These are phyloP conservation scores for Epinotia ramella DNA, from an alignment of 2,888 invertebrate genomes.

Conservation along the genomic window DNA sequence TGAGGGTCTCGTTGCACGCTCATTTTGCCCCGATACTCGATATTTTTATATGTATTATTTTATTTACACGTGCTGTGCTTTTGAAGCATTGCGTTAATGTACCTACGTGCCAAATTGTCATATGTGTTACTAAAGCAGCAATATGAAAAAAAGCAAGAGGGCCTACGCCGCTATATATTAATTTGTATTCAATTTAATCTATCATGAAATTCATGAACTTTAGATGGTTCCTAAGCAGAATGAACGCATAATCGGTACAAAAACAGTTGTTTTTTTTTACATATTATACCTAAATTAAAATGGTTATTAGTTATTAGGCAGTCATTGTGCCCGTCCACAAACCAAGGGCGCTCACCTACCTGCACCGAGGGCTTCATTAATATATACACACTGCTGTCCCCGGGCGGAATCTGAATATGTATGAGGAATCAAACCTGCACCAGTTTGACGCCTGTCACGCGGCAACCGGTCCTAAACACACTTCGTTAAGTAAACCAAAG, in stretches of 20 bases:
- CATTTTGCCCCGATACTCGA: neutral
- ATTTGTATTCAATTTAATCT: too few relatives aligned
- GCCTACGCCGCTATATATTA: too few relatives aligned
- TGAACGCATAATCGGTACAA: too few relatives aligned
- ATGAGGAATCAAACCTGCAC: conserved; percentile 67
- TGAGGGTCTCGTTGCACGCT: neutral
- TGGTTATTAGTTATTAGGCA: neutral
- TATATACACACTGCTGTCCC: conserved; percentile 52
- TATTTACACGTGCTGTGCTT: too few relatives aligned
- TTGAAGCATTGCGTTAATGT: too few relatives aligned
- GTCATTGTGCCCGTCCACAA: neutral
- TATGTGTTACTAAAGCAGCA: neutral
- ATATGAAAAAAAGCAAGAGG: too few relatives aligned
- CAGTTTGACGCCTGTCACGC: conserved; percentile 65
- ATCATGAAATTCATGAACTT: too few relatives aligned
- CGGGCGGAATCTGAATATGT: conserved; percentile 66
- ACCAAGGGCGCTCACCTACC: conserved; percentile 24
- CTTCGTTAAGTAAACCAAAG: conserved; percentile 39
- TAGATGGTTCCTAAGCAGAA: too few relatives aligned
- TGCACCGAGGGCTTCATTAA: conserved; percentile 56
- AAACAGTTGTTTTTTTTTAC: neutral
- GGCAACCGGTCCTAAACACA: conserved; percentile 42
- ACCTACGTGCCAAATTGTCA: too few relatives aligned
- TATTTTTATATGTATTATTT: too few relatives aligned
- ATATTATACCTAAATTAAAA: neutral